A percentile compares a stretch with the other conserved stretches of the same genome.
These are phyloP conservation scores for Ellobius talpinus DNA, from an alignment of 2,113 vertebrate species.

Conservation along the genomic window DNA sequence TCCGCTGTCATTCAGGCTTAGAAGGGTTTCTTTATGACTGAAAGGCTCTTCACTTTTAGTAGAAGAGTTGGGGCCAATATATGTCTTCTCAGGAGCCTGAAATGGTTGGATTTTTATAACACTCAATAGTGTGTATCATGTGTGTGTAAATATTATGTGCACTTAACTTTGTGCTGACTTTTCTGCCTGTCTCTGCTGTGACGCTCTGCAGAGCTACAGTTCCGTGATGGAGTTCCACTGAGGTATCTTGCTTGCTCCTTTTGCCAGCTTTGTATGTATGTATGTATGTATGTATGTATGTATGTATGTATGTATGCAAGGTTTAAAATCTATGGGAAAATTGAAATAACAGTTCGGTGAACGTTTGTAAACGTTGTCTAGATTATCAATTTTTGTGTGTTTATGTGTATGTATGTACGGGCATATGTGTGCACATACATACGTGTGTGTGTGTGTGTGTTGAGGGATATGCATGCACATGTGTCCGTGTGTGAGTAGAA, in stretches of 20 bases:
- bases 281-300: background rate
- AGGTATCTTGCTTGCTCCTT: background rate
- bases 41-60: background rate
- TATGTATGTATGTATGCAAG: background rate
- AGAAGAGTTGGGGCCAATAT: background rate
- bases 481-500: too few species aligned
- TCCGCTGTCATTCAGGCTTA: background rate
- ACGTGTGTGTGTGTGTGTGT: background rate
- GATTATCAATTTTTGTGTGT: background rate
- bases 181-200: background rate
- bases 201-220: background rate
- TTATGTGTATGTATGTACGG: background rate
- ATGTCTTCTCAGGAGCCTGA: slow-evolving; percentile 1
- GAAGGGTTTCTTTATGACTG: background rate
- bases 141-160: background rate
- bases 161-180: slow-evolving; percentile 11
- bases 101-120: background rate
- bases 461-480: background rate
- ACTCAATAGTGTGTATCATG: background rate
- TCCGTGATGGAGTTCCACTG: background rate
- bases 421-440: background rate
- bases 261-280: background rate
- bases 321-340: slow-evolving; percentile 3
- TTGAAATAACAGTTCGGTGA: background rate
- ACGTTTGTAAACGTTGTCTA: background rate